Evolutionary conservation across 2,797 vertebrate genomes (phyloP).

Genomic region (Ambastaia sidthimunki): DNA sequence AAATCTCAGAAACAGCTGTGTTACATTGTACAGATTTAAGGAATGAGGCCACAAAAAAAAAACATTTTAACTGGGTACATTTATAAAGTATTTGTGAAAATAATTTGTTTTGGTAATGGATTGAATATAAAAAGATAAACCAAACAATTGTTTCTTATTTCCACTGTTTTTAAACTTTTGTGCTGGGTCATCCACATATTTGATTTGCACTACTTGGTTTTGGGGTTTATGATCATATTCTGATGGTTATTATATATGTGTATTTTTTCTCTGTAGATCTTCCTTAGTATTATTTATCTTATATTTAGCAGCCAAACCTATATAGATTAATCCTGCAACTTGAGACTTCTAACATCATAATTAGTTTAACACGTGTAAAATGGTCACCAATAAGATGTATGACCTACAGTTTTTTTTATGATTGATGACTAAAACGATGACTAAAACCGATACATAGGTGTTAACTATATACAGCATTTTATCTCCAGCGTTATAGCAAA

Average conservation of each 20-base stretch:
- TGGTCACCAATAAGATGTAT: no score
- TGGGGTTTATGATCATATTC: background rate
- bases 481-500: background rate
- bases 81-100: constrained; percentile 53
- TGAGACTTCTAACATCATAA: background rate
- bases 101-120: constrained; percentile 45
- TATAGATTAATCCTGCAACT: background rate
- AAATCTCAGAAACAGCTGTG: constrained; percentile 60
- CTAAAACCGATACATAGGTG: background rate
- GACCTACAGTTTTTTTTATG: no score
- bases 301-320: background rate
- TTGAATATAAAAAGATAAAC: constrained; percentile 48
- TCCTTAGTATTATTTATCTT: background rate
- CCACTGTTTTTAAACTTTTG: background rate
- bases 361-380: background rate
- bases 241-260: background rate
- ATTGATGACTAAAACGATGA: background rate
- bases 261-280: background rate
- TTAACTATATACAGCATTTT: background rate
- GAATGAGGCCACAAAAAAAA: constrained; percentile 33
- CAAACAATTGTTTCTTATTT: background rate
- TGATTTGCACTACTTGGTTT: background rate
- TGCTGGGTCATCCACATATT: background rate
- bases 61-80: constrained; percentile 10
- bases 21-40: constrained; percentile 69